Percentiles rank a stretch among this genome's conserved stretches.
phyloP scores from a whole-genome alignment of 2,797 vertebrate species.

The Chiloscyllium punctatum region DNA sequence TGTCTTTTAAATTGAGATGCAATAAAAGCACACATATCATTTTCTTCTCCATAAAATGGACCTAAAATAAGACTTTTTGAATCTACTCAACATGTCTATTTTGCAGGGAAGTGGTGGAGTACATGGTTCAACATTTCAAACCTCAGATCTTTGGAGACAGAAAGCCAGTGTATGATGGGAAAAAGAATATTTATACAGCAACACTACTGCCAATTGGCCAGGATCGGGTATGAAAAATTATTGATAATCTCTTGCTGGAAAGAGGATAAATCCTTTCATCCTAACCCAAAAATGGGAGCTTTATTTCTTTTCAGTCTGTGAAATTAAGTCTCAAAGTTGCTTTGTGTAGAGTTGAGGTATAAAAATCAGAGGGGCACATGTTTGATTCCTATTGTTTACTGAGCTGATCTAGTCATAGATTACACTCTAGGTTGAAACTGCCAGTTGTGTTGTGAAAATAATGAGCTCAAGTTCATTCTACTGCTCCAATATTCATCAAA shows the following conservation, averaged over 20 bases:
- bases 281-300: neutral
- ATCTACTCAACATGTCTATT: slow-evolving; percentile 23
- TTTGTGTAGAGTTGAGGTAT: neutral
- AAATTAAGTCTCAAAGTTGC: neutral
- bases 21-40: neutral
- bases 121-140: slow-evolving; percentile 99
- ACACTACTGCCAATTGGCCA: slow-evolving; percentile 93
- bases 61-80: neutral
- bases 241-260: neutral
- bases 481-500: neutral
- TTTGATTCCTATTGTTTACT: neutral
- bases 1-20: neutral
- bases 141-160: slow-evolving; percentile 96
- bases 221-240: slow-evolving; percentile 71
- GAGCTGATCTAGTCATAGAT: neutral
- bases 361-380: neutral
- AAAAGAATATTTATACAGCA: slow-evolving; percentile 99
- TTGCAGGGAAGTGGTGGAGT: slow-evolving; percentile 93
- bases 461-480: neutral
- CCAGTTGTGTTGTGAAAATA: neutral
- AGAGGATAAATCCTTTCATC: neutral
- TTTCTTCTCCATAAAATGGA: neutral
- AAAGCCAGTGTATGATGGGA: slow-evolving; percentile 95
- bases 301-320: neutral
- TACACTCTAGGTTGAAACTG: too few species aligned